Evolutionary conservation across 2,888 invertebrate genomes (phyloP).

Genomic region (Scelioninae gen. 1): DNA sequence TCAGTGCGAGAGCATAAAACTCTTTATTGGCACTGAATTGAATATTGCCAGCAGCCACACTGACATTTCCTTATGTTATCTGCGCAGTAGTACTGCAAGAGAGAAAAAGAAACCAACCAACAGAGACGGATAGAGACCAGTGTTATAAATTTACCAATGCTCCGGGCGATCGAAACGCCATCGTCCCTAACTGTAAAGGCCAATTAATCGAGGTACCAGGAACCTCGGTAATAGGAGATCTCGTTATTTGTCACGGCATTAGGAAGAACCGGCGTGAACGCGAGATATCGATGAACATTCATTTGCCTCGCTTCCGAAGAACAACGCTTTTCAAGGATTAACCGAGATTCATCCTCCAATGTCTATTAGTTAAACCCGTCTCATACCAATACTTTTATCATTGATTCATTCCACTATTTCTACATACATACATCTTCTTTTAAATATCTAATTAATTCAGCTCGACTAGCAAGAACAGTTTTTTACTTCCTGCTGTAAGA

Average conservation of each 20-base stretch:
- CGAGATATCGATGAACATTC: conserved; percentile 67
- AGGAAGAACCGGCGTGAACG: conserved; percentile 71
- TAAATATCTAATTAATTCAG: no score
- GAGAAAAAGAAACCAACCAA: conserved; percentile 42
- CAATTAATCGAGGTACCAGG: conserved; percentile 78
- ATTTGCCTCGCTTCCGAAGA: conserved; percentile 68
- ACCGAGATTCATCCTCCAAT: conserved; percentile 39
- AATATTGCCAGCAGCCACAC: conserved; percentile 66
- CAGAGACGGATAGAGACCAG: conserved; percentile 57
- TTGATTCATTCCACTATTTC: background rate
- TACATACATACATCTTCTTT: background rate
- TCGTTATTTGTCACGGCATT: conserved; percentile 72
- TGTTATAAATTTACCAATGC: conserved; percentile 71
- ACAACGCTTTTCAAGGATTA: conserved; percentile 60
- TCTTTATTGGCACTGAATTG: conserved; percentile 70
- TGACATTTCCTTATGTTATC: conserved; percentile 69
- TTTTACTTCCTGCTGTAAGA: no score
- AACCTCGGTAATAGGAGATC: conserved; percentile 76
- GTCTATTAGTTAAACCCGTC: conserved; percentile 25
- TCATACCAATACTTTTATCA: background rate
- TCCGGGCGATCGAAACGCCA: conserved; percentile 70
- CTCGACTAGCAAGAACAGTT: no score
- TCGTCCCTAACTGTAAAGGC: conserved; percentile 76
- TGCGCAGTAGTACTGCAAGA: conserved; percentile 43
- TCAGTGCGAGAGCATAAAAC: conserved; percentile 63